A percentile compares a stretch with the other conserved stretches of the same genome.
phyloP scores from a whole-genome alignment of 2,888 invertebrate species.

The Glaucopsyche alexis region DNA sequence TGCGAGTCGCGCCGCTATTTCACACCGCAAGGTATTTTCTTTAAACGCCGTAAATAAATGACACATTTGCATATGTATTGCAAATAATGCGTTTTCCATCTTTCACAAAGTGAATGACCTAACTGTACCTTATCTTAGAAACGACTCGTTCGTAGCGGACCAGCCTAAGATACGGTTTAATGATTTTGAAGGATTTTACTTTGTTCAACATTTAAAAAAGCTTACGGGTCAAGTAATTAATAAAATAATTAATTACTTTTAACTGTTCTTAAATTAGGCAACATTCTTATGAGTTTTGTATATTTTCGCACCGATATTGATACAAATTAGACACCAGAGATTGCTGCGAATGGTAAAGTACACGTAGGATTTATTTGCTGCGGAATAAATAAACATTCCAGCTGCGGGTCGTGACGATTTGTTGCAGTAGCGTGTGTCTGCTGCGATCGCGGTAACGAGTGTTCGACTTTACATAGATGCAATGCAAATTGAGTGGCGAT shows the following conservation, averaged over 20 bases:
- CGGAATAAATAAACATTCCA: slow-evolving; percentile 46
- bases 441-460: slow-evolving; percentile 52
- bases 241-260: no score
- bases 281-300: background rate
- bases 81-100: slow-evolving; percentile 24
- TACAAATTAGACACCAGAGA: slow-evolving; percentile 20
- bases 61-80: slow-evolving; percentile 47
- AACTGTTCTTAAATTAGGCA: background rate
- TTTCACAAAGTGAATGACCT: slow-evolving; percentile 4
- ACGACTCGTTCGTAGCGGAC: background rate
- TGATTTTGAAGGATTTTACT: no score
- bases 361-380: slow-evolving; percentile 25
- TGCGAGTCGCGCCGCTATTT: slow-evolving; percentile 60
- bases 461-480: slow-evolving; percentile 66
- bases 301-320: slow-evolving; percentile 7
- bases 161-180: background rate
- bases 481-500: slow-evolving; percentile 70
- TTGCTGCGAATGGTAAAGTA: slow-evolving; percentile 13
- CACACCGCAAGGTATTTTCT: slow-evolving; percentile 59
- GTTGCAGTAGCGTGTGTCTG: slow-evolving; percentile 48
- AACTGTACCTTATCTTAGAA: slow-evolving; percentile 14
- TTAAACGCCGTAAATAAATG: slow-evolving; percentile 23
- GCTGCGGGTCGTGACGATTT: slow-evolving; percentile 58
- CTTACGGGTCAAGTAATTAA: no score
- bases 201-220: no score